Evolutionary conservation across 1,140 invertebrate species (phyloP).

Genomic region (Hydropsyche tenuis): DNA sequence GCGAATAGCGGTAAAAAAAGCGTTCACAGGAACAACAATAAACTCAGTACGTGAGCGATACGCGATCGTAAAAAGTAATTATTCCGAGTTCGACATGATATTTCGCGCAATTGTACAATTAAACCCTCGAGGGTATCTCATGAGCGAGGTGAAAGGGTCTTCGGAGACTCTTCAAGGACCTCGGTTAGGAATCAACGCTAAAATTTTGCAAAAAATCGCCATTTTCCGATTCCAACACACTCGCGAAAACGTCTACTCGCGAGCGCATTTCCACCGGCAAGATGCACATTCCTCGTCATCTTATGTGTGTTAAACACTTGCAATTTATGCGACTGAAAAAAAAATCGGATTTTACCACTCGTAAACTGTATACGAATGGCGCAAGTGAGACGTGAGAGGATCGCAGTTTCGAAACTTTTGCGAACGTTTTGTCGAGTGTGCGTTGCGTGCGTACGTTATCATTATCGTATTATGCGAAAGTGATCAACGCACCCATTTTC

Average conservation of each 20-base stretch:
- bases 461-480: conserved; percentile 8
- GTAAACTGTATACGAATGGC: too few species aligned
- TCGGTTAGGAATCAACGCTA: neutral
- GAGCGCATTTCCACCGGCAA: too few species aligned
- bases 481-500: conserved; percentile 14
- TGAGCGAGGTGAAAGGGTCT: conserved; percentile 13
- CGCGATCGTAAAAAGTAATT: conserved; percentile 14
- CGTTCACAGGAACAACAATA: too few species aligned
- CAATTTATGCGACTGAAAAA: too few species aligned
- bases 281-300: too few species aligned
- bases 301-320: too few species aligned
- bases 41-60: neutral
- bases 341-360: too few species aligned
- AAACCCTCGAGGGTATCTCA: neutral
- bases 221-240: neutral
- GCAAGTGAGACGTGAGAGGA: too few species aligned
- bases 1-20: too few species aligned
- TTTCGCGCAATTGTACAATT: conserved; percentile 1
- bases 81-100: neutral
- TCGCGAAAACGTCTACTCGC: neutral
- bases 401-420: too few species aligned
- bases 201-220: neutral
- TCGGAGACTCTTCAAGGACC: neutral
- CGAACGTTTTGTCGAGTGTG: too few species aligned
- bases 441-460: too few species aligned